These are phyloP conservation scores for Sceliomorpha sp. DNA, from an alignment of 2,888 invertebrate species.

Conservation along the genomic window DNA sequence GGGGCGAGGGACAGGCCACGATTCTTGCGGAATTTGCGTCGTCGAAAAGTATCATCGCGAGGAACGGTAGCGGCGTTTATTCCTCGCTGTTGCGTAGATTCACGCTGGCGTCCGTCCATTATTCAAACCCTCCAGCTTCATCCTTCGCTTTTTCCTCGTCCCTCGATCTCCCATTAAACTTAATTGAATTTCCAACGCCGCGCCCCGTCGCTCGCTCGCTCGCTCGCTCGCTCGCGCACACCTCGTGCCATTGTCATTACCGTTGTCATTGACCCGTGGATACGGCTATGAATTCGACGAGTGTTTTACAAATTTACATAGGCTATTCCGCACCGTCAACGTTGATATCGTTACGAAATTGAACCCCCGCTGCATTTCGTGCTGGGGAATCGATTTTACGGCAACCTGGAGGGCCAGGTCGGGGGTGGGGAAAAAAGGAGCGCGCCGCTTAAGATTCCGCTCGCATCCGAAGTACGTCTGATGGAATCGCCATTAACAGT, in stretches of 20 bases:
- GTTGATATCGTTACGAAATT: constrained; percentile 23
- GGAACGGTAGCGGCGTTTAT: constrained; percentile 10
- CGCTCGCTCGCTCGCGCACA: not conserved
- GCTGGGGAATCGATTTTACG: constrained; percentile 36
- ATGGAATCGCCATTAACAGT: constrained; percentile 52
- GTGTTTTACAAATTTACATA: constrained; percentile 67
- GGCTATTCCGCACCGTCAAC: constrained; percentile 36
- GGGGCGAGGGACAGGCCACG: not conserved
- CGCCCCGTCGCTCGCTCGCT: constrained; percentile 16
- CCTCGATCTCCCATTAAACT: constrained; percentile 81
- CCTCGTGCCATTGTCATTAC: constrained; percentile 58
- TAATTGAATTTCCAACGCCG: constrained; percentile 82
- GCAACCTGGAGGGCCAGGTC: not conserved
- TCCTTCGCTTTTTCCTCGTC: constrained; percentile 40
- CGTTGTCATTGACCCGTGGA: constrained; percentile 62
- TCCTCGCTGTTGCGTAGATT: constrained; percentile 43
- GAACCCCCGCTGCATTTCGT: constrained; percentile 13
- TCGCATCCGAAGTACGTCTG: constrained; percentile 34
- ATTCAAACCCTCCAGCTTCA: constrained; percentile 45
- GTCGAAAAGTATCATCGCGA: constrained; percentile 23
- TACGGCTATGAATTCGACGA: constrained; percentile 59
- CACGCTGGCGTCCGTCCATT: constrained; percentile 47
- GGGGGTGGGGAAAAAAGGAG: constrained; percentile 24
- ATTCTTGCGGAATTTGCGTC: constrained; percentile 22
- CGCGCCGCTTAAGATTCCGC: constrained; percentile 41